Evolutionary conservation across 1,140 invertebrate genomes (phyloP), one percentile per base, ranked within the genome.

Genomic region (Drosophila equinoxialis): DNA sequence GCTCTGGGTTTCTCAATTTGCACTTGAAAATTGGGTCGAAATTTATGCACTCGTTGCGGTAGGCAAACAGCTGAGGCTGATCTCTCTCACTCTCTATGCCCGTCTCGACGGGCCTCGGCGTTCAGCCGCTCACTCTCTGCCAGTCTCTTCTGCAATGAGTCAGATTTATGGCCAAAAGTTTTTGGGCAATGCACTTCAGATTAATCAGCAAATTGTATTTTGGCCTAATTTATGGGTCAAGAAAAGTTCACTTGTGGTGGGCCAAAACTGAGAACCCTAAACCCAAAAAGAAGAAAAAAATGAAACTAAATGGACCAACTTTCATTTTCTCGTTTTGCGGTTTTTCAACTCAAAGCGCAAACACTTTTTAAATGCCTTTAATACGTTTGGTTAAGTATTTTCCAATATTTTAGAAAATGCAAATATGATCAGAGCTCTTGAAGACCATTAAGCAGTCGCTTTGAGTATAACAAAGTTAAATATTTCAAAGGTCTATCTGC

Each of bases 181-280:
- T 87, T 87, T 77, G 71, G 68, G 68, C 81, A 71, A 69, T 81
- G 74, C 85, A 70, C 86, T 86, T 86, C 75, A 84, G 85, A 90
- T 90, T 85, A 90, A 90, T 90, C 86, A 86, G 81, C 85, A 90
- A 90, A 90, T 90, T 90, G 79, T 90, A 82, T 85, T 85, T 82
- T 71, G 64, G 67, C 58, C 80, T 90, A 86, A 90, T 90, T 90
- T 90, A 90, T 90, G 75, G 55, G 71, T 63, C 62, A 81, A 54
- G 45, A 51, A 51, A 51, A 51, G 54, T 66, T 80, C 72, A 65
- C 64, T 80, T 71, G 48, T 51, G 63, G 66, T 17, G 37, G 45
- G 45, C 37, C 41, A 58, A 48, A 42, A 23, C 11, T 51, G 20
- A 51, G 11, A 51, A 17, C 10, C 45, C 2, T 30, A 30, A 51